Conservation (phyloP, 2,113 vertebrate species). For the Sturnus vulgaris region DNA sequence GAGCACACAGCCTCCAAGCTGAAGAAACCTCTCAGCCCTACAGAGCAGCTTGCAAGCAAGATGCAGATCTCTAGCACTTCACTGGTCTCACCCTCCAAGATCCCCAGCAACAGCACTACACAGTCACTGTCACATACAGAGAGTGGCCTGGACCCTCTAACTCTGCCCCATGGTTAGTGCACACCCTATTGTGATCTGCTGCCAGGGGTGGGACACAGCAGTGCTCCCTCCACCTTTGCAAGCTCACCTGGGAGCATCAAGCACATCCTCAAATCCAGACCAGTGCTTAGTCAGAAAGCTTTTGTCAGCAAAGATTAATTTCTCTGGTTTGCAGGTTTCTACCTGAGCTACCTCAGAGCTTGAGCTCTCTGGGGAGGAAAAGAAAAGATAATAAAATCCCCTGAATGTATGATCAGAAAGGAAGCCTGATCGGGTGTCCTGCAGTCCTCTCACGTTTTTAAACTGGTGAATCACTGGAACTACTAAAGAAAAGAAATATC, state of each 20-base stretch:
- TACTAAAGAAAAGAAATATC: neutral
- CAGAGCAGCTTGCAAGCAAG: neutral
- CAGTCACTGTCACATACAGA: neutral
- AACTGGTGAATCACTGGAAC: conserved; percentile 17
- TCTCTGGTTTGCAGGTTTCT: conserved; percentile 51
- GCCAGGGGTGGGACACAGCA: neutral
- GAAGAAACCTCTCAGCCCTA: neutral
- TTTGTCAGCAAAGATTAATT: conserved; percentile 60
- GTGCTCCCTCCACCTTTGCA: neutral
- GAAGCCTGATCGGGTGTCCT: neutral
- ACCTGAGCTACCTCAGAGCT: conserved; percentile 34
- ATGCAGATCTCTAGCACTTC: neutral
- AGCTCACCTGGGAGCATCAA: neutral
- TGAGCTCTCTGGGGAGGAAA: conserved; percentile 36
- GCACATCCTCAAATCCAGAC: conserved; percentile 13
- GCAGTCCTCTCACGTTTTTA: neutral
- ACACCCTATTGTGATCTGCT: rapidly evolving
- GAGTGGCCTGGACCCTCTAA: neutral
- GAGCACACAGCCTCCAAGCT: neutral
- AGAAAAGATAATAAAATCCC: conserved; percentile 56
- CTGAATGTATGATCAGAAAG: conserved; percentile 20
- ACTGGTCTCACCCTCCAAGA: neutral
- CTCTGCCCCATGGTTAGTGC: rapidly evolving
- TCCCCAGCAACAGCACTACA: rapidly evolving
- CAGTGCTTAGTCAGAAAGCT: neutral